Conservation (phyloP, 2,113 vertebrate species). For the human region DNA sequence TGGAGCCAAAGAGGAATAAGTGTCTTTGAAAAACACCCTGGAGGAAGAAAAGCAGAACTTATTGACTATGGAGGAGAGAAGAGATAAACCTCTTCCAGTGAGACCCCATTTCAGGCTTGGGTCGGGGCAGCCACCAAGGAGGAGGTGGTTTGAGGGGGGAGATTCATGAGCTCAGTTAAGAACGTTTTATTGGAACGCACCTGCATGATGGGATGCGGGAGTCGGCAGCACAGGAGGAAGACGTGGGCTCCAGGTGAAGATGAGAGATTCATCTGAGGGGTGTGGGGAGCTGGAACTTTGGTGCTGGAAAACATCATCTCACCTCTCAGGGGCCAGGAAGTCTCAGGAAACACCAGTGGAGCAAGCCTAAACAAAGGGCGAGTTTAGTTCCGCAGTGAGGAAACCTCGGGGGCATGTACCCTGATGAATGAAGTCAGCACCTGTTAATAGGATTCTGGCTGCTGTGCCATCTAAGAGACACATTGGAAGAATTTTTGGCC, state of each 20-base stretch:
- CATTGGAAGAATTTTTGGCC: too few species aligned
- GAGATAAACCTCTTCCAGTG: not conserved
- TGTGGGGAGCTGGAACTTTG: too few species aligned
- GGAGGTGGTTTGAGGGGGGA: not conserved
- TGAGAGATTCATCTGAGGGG: fast-evolving
- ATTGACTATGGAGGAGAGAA: fast-evolving
- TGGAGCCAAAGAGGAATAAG: not conserved
- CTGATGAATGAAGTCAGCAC: not conserved
- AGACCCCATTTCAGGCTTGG: too few species aligned
- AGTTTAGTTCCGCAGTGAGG: fast-evolving
- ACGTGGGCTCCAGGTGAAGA: fast-evolving
- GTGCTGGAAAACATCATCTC: not conserved
- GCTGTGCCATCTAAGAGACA: not conserved
- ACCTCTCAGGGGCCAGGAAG: not conserved
- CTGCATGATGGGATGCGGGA: fast-evolving
- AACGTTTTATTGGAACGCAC: fast-evolving
- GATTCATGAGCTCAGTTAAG: not conserved
- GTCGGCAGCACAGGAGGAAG: fast-evolving
- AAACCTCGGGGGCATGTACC: fast-evolving
- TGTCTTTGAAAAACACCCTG: not conserved
- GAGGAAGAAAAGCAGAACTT: not conserved
- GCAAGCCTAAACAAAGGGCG: not conserved
- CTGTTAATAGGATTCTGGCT: not conserved
- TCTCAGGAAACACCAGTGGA: not conserved
- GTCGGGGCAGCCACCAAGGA: not conserved